Conservation (phyloP, 2,113 vertebrate species). For the Nettapus auritus region DNA sequence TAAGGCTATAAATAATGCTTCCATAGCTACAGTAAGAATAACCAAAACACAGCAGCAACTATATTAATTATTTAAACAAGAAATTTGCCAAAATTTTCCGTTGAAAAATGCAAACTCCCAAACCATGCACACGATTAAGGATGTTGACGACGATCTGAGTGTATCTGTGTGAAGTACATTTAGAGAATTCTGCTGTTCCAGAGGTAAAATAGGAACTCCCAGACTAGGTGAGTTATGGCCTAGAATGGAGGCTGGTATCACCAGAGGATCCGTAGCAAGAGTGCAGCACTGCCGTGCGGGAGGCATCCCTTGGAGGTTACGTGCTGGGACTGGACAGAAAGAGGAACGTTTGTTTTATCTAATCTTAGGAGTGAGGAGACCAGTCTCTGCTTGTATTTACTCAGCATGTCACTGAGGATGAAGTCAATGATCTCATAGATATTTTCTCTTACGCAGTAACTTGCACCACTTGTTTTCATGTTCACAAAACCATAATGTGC, state of each 20-base stretch:
- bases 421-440: neutral
- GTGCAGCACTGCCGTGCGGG: rapidly evolving
- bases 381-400: neutral
- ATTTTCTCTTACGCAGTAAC: neutral
- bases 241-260: neutral
- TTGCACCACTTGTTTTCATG: neutral
- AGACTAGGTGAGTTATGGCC: neutral
- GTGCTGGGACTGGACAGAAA: neutral
- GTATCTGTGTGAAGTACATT: neutral
- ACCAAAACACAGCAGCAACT: neutral
- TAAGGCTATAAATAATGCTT: neutral
- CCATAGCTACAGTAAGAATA: neutral
- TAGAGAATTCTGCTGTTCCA: neutral
- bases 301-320: neutral
- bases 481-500: neutral
- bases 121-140: neutral
- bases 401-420: neutral
- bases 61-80: neutral
- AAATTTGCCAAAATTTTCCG: neutral
- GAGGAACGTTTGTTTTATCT: neutral
- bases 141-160: neutral
- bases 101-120: neutral
- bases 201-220: neutral
- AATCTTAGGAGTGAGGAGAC: rapidly evolving
- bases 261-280: neutral